phyloP scores from a whole-genome alignment of 2,888 invertebrate genomes.

The Tenthredo notha region DNA sequence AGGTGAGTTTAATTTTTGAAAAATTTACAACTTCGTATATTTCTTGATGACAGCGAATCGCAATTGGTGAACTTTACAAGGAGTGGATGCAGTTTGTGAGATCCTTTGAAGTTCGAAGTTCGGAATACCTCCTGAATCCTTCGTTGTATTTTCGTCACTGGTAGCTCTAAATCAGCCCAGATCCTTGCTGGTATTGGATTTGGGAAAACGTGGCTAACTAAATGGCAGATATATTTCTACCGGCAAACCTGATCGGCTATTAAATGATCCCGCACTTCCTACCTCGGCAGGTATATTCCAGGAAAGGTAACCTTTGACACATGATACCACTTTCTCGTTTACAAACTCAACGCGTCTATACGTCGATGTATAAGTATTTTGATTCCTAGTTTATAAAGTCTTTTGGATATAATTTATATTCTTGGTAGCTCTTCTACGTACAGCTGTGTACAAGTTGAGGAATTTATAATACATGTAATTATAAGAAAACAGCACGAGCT shows the following conservation, averaged over 20 bases:
- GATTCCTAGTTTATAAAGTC: background rate
- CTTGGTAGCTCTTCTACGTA: background rate
- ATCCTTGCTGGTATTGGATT: background rate
- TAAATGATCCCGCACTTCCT: slow-evolving; percentile 16
- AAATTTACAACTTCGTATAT: background rate
- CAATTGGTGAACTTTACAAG: background rate
- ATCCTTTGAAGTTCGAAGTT: background rate
- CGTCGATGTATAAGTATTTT: background rate
- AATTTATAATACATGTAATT: background rate
- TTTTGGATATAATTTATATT: background rate
- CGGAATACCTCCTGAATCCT: background rate
- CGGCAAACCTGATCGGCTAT: slow-evolving; percentile 40
- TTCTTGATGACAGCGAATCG: background rate
- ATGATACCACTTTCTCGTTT: slow-evolving; percentile 25
- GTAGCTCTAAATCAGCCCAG: background rate
- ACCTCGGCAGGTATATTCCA: slow-evolving; percentile 39
- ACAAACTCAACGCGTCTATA: background rate
- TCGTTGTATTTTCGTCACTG: background rate
- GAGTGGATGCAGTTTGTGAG: background rate
- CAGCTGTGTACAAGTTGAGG: background rate
- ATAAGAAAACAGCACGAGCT: background rate
- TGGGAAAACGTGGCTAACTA: background rate
- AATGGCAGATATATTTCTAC: slow-evolving; percentile 19
- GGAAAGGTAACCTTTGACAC: slow-evolving; percentile 49
- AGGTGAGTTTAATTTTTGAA: background rate